Percentiles rank a stretch among this genome's conserved stretches.
phyloP scores from a whole-genome alignment of 2,888 invertebrate species.

The Pyrocoelia pectoralis region DNA sequence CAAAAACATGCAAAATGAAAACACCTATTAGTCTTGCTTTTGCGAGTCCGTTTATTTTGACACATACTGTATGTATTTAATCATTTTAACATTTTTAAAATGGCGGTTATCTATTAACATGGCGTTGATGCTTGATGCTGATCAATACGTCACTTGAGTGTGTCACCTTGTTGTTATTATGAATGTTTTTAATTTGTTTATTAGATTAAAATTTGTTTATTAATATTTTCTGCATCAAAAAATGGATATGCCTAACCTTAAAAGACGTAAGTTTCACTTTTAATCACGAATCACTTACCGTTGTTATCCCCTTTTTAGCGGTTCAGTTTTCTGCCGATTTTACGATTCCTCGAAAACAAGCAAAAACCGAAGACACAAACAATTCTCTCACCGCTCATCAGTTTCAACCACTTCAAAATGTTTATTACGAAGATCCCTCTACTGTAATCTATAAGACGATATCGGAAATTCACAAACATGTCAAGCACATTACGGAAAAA shows the following conservation, averaged over 20 bases:
- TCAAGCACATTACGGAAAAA: background rate
- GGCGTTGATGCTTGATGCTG: too few species aligned
- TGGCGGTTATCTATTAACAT: too few species aligned
- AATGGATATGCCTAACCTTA: background rate
- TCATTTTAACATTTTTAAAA: too few species aligned
- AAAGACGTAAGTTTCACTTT: background rate
- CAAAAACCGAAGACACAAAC: background rate
- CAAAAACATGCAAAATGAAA: too few species aligned
- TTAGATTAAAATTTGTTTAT: too few species aligned
- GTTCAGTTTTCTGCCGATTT: background rate
- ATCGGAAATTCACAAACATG: background rate
- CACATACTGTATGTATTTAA: too few species aligned
- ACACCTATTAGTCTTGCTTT: too few species aligned
- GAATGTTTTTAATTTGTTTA: too few species aligned
- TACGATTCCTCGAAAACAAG: background rate
- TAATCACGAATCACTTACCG: background rate
- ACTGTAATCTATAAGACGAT: background rate
- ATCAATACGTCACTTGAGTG: too few species aligned
- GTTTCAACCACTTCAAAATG: background rate
- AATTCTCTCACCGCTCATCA: background rate
- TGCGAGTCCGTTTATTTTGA: too few species aligned
- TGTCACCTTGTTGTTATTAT: too few species aligned
- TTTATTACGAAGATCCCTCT: background rate
- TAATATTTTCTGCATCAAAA: too few species aligned
- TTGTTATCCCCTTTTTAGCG: background rate